Conservation (phyloP, 1,140 invertebrate genomes). For the Cecropterus lyciades region DNA sequence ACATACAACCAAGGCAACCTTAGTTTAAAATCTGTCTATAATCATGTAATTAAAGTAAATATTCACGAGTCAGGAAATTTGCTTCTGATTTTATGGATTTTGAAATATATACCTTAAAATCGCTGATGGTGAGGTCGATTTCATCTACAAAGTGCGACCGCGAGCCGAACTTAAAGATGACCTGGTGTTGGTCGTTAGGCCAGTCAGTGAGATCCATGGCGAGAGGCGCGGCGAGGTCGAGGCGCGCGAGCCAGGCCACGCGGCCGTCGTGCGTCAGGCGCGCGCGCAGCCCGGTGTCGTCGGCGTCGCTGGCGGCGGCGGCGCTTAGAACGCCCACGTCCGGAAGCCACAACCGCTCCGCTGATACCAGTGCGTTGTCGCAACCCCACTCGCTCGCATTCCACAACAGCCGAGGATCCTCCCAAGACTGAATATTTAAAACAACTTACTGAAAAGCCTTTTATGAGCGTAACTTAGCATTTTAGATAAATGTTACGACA, state of each 20-base stretch:
- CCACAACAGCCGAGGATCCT: constrained; percentile 63
- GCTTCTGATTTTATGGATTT: too few relatives aligned
- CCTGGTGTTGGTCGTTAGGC: constrained; percentile 59
- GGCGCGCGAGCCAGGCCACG: constrained; percentile 50
- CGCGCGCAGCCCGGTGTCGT: constrained; percentile 52
- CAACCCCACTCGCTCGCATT: constrained; percentile 64
- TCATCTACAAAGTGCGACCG: constrained; percentile 48
- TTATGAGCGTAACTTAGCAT: too few relatives aligned
- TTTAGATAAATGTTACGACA: too few relatives aligned
- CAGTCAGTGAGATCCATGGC: constrained; percentile 52
- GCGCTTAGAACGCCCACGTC: constrained; percentile 60
- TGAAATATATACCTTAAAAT: constrained; percentile 40
- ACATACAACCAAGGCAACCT: too few relatives aligned
- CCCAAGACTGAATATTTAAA: constrained; percentile 57
- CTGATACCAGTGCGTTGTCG: constrained; percentile 42
- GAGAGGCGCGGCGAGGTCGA: constrained; percentile 58
- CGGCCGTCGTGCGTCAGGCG: constrained; percentile 49
- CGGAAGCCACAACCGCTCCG: constrained; percentile 65
- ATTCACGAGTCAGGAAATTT: too few relatives aligned
- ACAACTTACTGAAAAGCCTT: too few relatives aligned
- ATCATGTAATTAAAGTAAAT: too few relatives aligned
- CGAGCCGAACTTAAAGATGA: constrained; percentile 61
- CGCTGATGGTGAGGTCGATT: constrained; percentile 44
- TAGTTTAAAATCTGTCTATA: too few relatives aligned
- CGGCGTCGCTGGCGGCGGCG: constrained; percentile 15